Evolutionary conservation across 92 coral and sea anemone species (phyloP), one percentile per base, ranked within the genome.

Genomic region (Montipora capitata): DNA sequence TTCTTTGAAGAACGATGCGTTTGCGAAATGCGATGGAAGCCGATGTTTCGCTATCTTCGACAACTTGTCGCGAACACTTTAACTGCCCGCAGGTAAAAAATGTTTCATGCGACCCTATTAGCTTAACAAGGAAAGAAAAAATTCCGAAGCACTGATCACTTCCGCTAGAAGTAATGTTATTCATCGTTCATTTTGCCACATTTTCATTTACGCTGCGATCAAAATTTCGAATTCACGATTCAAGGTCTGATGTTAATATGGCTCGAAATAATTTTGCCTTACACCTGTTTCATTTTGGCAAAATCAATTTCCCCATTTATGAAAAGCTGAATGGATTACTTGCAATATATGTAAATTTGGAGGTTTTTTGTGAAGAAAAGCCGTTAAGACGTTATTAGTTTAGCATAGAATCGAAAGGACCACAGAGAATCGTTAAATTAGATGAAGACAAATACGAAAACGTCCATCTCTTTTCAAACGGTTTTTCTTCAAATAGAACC

Each of bases 271-370:
- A 88, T 93, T 92, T 94, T 82, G 86, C 90, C 76, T 72, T 81
- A 68, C 96, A 93, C 96, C 96, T 93, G 96, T 89, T 79, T 71
- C 81, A 40, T 49, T 76, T 80, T 70, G 85, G 81, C 89, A 84
- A 89, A 92, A 86, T 89, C 93, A 92, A 92, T 92, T 83, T 92
- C 93, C 82, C 74, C 87, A 91, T 85, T 80, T 95, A 76, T 95
- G 93, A 94, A 95, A 90, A 90, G 94, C 84, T 91, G 98, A 95
- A 94, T 93, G 85, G 85, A 95, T 95, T 95, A 91, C 92, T 80
- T 86, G 93, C 88, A 87, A 85, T 91, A 83, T 95, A 95, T 95
- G 98, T 91, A 91, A 95, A 95, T 95, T 86, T 90, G 91, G 81
- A 76, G 82, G 90, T 90, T 90, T 94, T 90, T 90, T 95, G 94